These are phyloP conservation scores for Typhlichthys eigenmanni DNA, from an alignment of 2,797 vertebrate species.

Conservation along the genomic window DNA sequence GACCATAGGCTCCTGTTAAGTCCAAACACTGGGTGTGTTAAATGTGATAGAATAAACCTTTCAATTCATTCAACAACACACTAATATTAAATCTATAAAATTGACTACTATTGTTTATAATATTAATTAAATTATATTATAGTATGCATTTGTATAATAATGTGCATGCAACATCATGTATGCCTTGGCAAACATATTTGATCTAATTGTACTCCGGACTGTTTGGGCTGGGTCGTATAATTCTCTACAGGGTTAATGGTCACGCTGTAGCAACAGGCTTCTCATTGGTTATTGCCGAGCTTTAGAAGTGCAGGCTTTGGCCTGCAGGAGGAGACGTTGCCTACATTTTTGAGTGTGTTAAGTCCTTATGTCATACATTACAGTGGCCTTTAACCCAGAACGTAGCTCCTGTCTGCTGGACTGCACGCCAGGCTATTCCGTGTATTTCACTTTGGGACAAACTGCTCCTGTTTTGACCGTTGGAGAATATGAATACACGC, in stretches of 20 bases:
- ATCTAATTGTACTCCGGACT: constrained; percentile 1
- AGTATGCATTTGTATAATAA: too few species aligned
- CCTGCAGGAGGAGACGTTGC: constrained; percentile 72
- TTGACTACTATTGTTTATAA: too few species aligned
- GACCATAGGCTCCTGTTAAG: constrained; percentile 7
- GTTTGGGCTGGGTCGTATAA: not conserved
- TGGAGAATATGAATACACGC: constrained; percentile 27
- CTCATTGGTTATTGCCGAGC: constrained; percentile 57
- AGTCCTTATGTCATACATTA: constrained; percentile 5
- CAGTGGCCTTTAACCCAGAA: not conserved
- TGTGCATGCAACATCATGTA: too few species aligned
- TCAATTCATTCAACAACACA: too few species aligned
- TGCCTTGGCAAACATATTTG: not conserved
- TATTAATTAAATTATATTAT: too few species aligned
- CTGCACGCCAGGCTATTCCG: not conserved
- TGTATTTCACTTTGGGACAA: not conserved
- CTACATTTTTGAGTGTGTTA: constrained; percentile 13
- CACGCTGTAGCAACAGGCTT: constrained; percentile 60
- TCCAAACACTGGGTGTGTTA: not conserved
- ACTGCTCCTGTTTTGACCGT: too few species aligned
- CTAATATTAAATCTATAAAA: too few species aligned
- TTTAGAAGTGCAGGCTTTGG: constrained; percentile 32
- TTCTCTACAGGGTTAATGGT: constrained; percentile 54
- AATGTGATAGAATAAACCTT: not conserved
- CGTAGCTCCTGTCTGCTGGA: constrained; percentile 1